phyloP scores from a whole-genome alignment of 2,888 invertebrate species.

The Proisotoma minuta region DNA sequence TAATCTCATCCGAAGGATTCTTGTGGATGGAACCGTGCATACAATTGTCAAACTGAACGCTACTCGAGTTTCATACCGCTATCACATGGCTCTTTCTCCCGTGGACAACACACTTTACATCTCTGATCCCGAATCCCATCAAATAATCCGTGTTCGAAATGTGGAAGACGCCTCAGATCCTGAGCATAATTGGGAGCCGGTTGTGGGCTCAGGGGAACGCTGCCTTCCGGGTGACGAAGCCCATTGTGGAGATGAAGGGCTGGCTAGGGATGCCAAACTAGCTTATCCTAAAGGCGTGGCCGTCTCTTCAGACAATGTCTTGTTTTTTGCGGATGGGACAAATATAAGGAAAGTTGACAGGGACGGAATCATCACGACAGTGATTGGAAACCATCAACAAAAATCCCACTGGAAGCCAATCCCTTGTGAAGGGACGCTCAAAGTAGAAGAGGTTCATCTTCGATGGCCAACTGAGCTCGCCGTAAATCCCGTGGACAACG shows the following conservation, averaged over 20 bases:
- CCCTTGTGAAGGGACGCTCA: conserved; percentile 83
- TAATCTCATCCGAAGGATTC: conserved; percentile 82
- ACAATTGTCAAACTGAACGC: conserved; percentile 78
- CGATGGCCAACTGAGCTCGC: conserved; percentile 95
- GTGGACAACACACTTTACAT: conserved; percentile 89
- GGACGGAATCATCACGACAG: conserved; percentile 85
- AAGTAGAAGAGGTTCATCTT: conserved; percentile 83
- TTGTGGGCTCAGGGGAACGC: conserved; percentile 90
- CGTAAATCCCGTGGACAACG: conserved; percentile 89
- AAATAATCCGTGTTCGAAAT: conserved; percentile 80
- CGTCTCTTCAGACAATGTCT: conserved; percentile 81
- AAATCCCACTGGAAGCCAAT: conserved; percentile 90
- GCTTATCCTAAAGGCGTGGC: conserved; percentile 92
- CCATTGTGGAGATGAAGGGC: conserved; percentile 91
- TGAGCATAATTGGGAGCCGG: conserved; percentile 88
- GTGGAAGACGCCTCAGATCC: conserved; percentile 77
- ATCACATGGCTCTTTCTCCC: conserved; percentile 93
- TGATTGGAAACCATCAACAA: conserved; percentile 88
- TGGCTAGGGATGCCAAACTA: conserved; percentile 86
- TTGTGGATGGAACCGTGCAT: conserved; percentile 74
- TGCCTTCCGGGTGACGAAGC: conserved; percentile 90
- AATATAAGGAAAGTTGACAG: conserved; percentile 89
- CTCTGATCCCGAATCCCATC: conserved; percentile 92
- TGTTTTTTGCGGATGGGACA: conserved; percentile 94
- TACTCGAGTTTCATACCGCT: conserved; percentile 88